A percentile compares a stretch with the other conserved stretches of the same genome.
Evolutionary conservation across 1,140 invertebrate genomes (phyloP).

Genomic region (Drosophila carrolli): DNA sequence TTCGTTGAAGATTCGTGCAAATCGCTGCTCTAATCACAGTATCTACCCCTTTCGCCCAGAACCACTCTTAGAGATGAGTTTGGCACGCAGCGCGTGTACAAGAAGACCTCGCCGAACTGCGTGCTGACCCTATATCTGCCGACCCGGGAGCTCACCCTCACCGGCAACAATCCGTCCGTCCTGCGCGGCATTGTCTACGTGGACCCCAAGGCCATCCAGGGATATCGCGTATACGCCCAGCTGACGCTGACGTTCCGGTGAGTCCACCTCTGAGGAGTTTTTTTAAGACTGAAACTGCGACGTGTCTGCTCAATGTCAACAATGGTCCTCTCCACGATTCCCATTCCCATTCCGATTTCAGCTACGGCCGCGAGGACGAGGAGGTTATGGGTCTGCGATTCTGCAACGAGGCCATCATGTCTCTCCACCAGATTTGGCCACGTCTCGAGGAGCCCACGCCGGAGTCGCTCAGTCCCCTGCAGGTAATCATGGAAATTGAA

Average conservation of each 20-base stretch:
- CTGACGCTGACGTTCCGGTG: constrained; percentile 93
- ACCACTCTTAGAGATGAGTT: constrained; percentile 66
- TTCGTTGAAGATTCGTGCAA: neutral
- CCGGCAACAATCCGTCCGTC: constrained; percentile 89
- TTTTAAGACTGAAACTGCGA: constrained; percentile 12
- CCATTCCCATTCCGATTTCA: constrained; percentile 60
- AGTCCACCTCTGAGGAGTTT: constrained; percentile 29
- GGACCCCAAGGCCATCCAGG: constrained; percentile 87
- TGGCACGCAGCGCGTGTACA: constrained; percentile 80
- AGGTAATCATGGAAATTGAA: constrained; percentile 86
- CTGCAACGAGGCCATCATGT: constrained; percentile 95
- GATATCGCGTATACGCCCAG: constrained; percentile 92
- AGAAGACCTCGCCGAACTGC: constrained; percentile 92
- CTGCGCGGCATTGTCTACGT: constrained; percentile 92
- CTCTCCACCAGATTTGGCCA: constrained; percentile 93
- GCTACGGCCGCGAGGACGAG: constrained; percentile 95
- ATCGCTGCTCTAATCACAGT: neutral
- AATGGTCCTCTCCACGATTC: no score
- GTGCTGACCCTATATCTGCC: constrained; percentile 92
- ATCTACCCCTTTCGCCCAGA: constrained; percentile 5
- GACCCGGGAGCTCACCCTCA: constrained; percentile 91
- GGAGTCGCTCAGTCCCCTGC: constrained; percentile 88
- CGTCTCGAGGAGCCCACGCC: constrained; percentile 85
- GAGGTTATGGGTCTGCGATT: constrained; percentile 97
- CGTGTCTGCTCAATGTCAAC: no score